Evolutionary conservation across 2,113 vertebrate species (phyloP).

Genomic region (Eolophus roseicapilla): DNA sequence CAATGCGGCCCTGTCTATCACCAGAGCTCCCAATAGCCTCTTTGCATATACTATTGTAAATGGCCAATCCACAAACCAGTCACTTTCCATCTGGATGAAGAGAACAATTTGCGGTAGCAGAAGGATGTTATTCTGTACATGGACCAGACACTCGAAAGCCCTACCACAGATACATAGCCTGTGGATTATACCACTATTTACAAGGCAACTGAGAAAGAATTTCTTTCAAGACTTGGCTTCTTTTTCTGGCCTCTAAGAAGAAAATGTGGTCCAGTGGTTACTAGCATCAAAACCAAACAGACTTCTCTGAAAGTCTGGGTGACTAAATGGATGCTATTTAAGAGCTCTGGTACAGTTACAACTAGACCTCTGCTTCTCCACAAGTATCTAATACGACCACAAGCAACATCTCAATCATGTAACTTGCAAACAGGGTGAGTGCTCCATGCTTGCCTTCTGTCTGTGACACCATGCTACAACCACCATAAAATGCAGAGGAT

Average conservation of each 20-base stretch:
- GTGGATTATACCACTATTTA: neutral
- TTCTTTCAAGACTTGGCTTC: conserved; percentile 50
- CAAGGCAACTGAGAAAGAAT: conserved; percentile 17
- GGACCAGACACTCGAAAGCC: neutral
- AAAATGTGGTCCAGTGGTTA: conserved; percentile 54
- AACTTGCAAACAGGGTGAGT: neutral
- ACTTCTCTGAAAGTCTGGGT: conserved; percentile 22
- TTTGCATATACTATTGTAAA: neutral
- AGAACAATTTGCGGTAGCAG: neutral
- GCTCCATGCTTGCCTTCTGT: neutral
- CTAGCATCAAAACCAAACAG: conserved; percentile 41
- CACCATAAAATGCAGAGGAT: neutral
- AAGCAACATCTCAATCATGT: conserved; percentile 13
- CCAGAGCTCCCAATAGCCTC: neutral
- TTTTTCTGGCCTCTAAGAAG: conserved; percentile 40
- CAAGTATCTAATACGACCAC: conserved; percentile 49
- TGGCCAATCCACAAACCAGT: neutral
- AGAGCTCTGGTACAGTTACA: conserved; percentile 29
- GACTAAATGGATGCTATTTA: conserved; percentile 51
- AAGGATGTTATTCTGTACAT: neutral
- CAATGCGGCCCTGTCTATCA: rapidly evolving
- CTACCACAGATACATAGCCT: neutral
- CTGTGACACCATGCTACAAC: neutral
- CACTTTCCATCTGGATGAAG: neutral
- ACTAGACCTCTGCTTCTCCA: conserved; percentile 52